These are phyloP conservation scores for Montipora capitata DNA, from an alignment of 92 coral and sea anemone genomes.

Conservation along the genomic window DNA sequence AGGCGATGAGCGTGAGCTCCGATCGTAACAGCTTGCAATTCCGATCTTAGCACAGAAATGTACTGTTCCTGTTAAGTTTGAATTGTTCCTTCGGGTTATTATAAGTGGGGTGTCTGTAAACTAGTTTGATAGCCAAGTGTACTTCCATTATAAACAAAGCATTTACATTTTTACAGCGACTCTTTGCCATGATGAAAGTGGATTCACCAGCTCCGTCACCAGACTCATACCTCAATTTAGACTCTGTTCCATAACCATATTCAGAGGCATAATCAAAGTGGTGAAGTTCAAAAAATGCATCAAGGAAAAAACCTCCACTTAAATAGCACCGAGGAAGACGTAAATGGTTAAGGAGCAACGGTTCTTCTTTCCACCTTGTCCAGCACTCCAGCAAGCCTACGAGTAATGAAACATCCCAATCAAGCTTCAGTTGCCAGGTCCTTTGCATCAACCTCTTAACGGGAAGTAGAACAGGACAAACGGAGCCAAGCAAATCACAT, in stretches of 20 bases:
- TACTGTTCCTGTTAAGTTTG: constrained; percentile 8
- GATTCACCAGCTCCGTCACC: constrained; percentile 53
- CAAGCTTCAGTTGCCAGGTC: constrained; percentile 39
- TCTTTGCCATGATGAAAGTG: constrained; percentile 61
- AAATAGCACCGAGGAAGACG: constrained; percentile 58
- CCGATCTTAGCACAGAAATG: constrained; percentile 62
- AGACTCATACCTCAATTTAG: constrained; percentile 55
- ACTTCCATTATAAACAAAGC: too few species aligned
- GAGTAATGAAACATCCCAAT: constrained; percentile 50
- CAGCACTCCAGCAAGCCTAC: constrained; percentile 56
- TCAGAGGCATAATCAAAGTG: constrained; percentile 70
- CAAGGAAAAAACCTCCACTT: constrained; percentile 5
- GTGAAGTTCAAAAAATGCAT: constrained; percentile 46
- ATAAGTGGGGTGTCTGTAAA: constrained; percentile 45
- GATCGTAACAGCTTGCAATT: constrained; percentile 67
- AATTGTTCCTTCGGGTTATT: too few species aligned
- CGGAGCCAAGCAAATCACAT: constrained; percentile 51
- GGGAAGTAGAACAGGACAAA: constrained; percentile 53
- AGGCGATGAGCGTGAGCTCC: constrained; percentile 43
- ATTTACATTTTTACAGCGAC: constrained; percentile 9
- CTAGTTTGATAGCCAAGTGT: too few species aligned
- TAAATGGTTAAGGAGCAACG: constrained; percentile 38
- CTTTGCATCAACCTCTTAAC: constrained; percentile 52
- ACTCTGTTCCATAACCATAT: constrained; percentile 68
- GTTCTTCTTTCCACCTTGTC: constrained; percentile 53